These are phyloP conservation scores for Anableps anableps DNA, from an alignment of 2,797 vertebrate species.

Conservation along the genomic window DNA sequence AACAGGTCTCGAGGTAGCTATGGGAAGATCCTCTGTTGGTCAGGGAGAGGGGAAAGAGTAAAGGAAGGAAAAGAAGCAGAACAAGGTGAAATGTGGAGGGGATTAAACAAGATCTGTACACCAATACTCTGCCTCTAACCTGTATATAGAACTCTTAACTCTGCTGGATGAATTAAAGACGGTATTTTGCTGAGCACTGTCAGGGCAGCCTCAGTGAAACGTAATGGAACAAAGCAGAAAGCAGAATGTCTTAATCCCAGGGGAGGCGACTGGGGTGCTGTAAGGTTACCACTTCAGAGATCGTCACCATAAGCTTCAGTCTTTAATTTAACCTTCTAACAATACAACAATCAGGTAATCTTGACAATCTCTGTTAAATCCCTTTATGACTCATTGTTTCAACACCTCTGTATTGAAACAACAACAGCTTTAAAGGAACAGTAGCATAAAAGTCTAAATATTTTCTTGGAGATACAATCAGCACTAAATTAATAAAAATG, in stretches of 20 bases:
- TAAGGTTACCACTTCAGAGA: constrained; percentile 61
- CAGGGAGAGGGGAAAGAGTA: constrained; percentile 12
- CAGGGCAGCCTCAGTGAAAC: constrained; percentile 39
- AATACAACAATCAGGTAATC: constrained; percentile 38
- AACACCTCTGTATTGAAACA: constrained; percentile 37
- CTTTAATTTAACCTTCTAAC: constrained; percentile 58
- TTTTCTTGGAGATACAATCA: background rate
- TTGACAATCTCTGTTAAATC: constrained; percentile 36
- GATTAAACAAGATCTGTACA: constrained; percentile 16
- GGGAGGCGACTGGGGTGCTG: constrained; percentile 26
- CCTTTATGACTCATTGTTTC: constrained; percentile 34
- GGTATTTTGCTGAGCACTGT: constrained; percentile 5
- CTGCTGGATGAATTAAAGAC: constrained; percentile 9
- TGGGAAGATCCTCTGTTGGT: constrained; percentile 21
- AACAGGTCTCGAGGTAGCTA: constrained; percentile 33
- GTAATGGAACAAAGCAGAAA: constrained; percentile 39
- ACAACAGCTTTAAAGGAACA: constrained; percentile 15
- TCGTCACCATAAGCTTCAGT: constrained; percentile 51
- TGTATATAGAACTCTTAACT: constrained; percentile 24
- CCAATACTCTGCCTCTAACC: background rate
- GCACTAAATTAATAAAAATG: too few species aligned
- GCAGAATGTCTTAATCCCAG: constrained; percentile 37
- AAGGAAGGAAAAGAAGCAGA: constrained; percentile 20
- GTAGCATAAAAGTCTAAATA: constrained; percentile 15
- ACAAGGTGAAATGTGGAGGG: constrained; percentile 4